Percentiles rank a stretch among this genome's conserved stretches.
These are phyloP conservation scores for Micropterix aruncella DNA, from an alignment of 2,888 invertebrate genomes.

Conservation along the genomic window DNA sequence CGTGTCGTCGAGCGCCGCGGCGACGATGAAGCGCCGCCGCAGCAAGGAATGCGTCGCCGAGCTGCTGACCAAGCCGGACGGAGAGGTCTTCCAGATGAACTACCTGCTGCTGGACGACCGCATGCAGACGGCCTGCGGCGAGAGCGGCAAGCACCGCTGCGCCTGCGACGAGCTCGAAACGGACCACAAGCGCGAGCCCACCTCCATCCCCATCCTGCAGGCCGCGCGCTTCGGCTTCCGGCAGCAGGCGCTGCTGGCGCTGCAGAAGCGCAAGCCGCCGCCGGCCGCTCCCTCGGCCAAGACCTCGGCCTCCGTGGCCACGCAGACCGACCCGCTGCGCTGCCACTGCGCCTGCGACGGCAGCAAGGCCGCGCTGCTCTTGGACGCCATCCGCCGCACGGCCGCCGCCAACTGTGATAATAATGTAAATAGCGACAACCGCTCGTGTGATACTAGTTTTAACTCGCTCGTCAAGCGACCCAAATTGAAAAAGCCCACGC, in stretches of 20 bases:
- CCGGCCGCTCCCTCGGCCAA: constrained; percentile 12
- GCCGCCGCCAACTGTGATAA: constrained; percentile 39
- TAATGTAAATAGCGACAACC: constrained; percentile 18
- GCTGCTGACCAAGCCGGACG: constrained; percentile 4
- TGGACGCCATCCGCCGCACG: constrained; percentile 20
- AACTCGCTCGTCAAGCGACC: constrained; percentile 26
- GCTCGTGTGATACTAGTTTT: constrained; percentile 21
- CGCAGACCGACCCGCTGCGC: constrained; percentile 28
- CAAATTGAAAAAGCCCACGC: constrained; percentile 25
- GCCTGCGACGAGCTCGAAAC: constrained; percentile 37
- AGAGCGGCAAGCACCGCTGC: constrained; percentile 66
- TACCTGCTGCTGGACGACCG: constrained; percentile 47
- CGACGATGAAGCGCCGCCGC: constrained; percentile 21
- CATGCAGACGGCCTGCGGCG: constrained; percentile 55
- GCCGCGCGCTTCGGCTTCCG: constrained; percentile 31
- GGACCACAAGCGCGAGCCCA: constrained; percentile 19
- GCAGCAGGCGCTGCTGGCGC: constrained; percentile 31
- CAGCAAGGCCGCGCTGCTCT: constrained; percentile 19
- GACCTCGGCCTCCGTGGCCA: constrained; percentile 23
- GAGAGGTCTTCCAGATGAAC: constrained; percentile 10
- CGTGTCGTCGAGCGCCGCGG: constrained; percentile 11
- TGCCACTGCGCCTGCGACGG: constrained; percentile 20
- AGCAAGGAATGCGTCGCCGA: constrained; percentile 22
- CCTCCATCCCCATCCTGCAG: constrained; percentile 35
- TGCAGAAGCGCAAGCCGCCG: constrained; percentile 23